These are phyloP conservation scores for Scrobipalpa atriplicella DNA, from an alignment of 2,888 invertebrate genomes.

Conservation along the genomic window DNA sequence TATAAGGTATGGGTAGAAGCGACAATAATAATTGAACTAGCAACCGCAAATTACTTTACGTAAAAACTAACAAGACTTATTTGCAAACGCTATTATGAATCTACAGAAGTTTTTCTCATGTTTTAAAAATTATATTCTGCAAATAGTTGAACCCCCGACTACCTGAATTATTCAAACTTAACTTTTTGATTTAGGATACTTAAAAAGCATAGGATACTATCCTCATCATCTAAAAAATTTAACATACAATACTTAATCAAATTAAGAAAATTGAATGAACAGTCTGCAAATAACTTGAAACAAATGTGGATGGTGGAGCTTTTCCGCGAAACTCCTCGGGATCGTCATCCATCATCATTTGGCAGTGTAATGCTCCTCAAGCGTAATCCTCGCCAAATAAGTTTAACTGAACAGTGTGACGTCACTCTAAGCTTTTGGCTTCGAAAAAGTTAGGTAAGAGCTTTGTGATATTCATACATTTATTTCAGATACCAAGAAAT, in stretches of 20 bases:
- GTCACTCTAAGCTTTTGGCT: constrained; percentile 12
- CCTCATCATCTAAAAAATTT: not conserved
- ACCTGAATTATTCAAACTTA: no score
- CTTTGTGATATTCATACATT: not conserved
- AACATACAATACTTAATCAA: not conserved
- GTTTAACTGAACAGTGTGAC: constrained; percentile 1
- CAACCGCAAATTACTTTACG: no score
- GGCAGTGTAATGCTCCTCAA: constrained; percentile 15
- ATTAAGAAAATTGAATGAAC: not conserved
- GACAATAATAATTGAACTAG: no score
- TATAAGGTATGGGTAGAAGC: no score
- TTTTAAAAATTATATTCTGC: no score
- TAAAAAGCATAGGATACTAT: no score
- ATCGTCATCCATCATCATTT: constrained; percentile 20
- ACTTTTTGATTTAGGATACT: no score
- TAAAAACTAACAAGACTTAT: no score
- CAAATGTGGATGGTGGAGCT: constrained; percentile 8
- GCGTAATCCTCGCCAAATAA: constrained; percentile 19
- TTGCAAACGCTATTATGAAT: no score
- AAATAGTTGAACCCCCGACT: no score
- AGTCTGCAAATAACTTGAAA: not conserved
- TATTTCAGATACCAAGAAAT: constrained; percentile 4
- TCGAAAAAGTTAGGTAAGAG: constrained; percentile 2
- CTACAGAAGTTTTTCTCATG: no score
- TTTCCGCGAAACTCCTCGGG: not conserved